phyloP scores from a whole-genome alignment of 1,140 invertebrate species.

The Sesamia nonagrioides region DNA sequence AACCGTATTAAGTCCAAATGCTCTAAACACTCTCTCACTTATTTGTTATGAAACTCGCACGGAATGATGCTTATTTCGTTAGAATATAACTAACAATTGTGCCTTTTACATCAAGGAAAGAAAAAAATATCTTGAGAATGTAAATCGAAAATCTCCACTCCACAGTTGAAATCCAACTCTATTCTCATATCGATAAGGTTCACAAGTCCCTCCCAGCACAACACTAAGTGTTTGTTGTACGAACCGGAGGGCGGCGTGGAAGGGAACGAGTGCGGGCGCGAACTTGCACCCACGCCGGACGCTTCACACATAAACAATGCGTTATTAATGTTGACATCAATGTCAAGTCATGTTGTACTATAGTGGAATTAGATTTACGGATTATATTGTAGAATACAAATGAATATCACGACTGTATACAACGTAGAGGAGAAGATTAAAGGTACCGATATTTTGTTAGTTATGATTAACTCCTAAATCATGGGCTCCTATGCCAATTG shows the following conservation, averaged over 20 bases:
- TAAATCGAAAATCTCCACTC: neutral
- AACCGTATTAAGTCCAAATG: neutral
- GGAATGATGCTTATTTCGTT: too few relatives aligned
- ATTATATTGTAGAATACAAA: neutral
- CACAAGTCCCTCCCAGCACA: constrained; percentile 32
- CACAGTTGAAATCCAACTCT: neutral
- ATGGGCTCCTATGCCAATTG: too few relatives aligned
- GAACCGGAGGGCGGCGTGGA: constrained; percentile 88
- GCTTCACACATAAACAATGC: constrained; percentile 61
- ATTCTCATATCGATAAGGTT: neutral
- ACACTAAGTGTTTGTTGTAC: constrained; percentile 59
- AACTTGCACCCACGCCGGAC: constrained; percentile 58
- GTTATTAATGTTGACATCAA: constrained; percentile 26
- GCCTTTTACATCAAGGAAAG: too few relatives aligned
- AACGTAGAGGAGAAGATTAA: too few relatives aligned
- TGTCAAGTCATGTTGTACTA: neutral
- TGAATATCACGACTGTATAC: neutral
- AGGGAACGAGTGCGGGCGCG: constrained; percentile 85
- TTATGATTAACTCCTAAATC: too few relatives aligned
- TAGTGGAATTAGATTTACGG: neutral
- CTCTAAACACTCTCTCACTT: too few relatives aligned
- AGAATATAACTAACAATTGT: too few relatives aligned
- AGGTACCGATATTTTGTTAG: too few relatives aligned
- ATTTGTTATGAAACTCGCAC: too few relatives aligned
- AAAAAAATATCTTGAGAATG: too few relatives aligned